Base-by-base conservation (phyloP, 2,797 vertebrate genomes). In the Zenarchopterus dispar region DNA sequence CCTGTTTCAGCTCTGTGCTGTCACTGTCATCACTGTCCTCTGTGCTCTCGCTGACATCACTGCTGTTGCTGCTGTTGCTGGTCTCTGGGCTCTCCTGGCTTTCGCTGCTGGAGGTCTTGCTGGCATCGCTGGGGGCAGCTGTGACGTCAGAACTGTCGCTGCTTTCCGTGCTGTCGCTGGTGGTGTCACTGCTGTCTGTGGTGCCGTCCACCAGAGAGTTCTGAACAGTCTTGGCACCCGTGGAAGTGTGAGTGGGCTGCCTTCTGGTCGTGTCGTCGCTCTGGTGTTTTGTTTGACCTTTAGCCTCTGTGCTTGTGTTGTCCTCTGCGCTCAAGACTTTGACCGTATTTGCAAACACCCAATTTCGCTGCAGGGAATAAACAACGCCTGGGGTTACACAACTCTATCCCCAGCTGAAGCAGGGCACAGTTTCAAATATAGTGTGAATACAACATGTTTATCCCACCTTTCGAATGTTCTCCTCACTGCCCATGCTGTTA, bases 391-490 rank as follows among this genome's bases (percentile, higher is more conserved):
- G 8, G 39, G 61, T 77, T 41, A 75, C 0, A 23, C 6, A 61
- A 17, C 5, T 36, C 11, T 24, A 50, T 23, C 6, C 3, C 51
- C 28, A 36, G 15, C 18, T 22, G 5, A 50, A 65, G 10, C 2
- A 4, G 6, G 8, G n/a, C 1, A 23, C 18, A 11, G 19, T 24
- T 31, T 39, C 1, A 66, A 74, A 46, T 2, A 0, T 15, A 16
- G 9, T 36, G 33, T 21, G 3, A 10, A 6, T 10, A 1, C 4
- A 19, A 43, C 64, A 4, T 24, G 9, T 54, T 57, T 2, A 15
- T 43, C 73, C 2, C 58, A 93, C 92, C 89, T 86, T 92, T 66
- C 92, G 75, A 1, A 92, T 8, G 3, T 90, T 93, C 74, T 93
- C 91, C 66, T 89, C 86, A 17, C 91, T 93, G 64, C 79, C 77